Conservation (phyloP, 2,797 vertebrate genomes). For the Melanotaenia maccullochi region DNA sequence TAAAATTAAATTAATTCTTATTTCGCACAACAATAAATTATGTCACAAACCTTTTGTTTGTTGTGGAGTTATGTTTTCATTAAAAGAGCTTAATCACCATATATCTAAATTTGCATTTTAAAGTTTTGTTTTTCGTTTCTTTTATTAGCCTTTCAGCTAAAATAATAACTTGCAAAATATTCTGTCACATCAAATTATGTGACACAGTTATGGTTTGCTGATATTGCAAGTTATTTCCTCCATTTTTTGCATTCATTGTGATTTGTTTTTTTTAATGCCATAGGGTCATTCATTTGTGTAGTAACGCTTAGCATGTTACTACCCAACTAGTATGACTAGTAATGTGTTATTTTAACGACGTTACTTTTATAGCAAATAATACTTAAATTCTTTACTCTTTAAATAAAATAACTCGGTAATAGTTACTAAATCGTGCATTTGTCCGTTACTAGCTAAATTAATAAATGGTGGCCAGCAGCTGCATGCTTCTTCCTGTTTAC, state of each 20-base stretch:
- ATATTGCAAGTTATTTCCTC: background rate
- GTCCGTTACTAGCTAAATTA: no score
- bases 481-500: no score
- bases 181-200: background rate
- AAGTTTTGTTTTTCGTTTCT: background rate
- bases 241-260: background rate
- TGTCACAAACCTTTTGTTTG: background rate
- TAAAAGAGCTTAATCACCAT: background rate
- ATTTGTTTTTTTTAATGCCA: background rate
- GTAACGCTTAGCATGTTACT: no score
- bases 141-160: background rate
- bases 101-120: background rate
- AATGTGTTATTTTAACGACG: no score
- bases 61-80: slow-evolving; percentile 2
- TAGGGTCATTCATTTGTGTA: no score
- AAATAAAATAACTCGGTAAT: no score
- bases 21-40: slow-evolving; percentile 41
- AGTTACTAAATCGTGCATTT: no score
- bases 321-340: no score
- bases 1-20: background rate
- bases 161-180: background rate
- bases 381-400: no score
- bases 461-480: no score
- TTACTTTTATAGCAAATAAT: no score
- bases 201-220: background rate